A percentile compares a stretch with the other conserved stretches of the same genome.
phyloP scores from a whole-genome alignment of 2,888 invertebrate genomes.

The Limnephilus auricula region DNA sequence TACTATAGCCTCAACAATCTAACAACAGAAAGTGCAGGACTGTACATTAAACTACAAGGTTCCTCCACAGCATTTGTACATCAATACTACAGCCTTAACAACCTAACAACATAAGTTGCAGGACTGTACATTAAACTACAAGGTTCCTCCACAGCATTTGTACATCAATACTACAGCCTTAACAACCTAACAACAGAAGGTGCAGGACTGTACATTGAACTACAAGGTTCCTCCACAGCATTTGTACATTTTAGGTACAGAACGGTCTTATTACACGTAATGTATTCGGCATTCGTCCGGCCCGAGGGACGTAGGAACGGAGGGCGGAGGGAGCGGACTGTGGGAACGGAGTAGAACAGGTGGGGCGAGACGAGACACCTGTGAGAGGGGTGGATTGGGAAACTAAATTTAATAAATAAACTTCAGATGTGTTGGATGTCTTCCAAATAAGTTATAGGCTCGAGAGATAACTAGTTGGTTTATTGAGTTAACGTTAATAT shows the following conservation, averaged over 20 bases:
- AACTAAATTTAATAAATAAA: background rate
- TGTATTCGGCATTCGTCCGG: conserved; percentile 45
- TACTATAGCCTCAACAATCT: background rate
- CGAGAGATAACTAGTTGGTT: no score
- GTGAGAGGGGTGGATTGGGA: conserved; percentile 19
- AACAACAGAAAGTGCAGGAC: background rate
- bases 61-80: no score
- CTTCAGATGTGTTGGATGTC: no score
- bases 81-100: background rate
- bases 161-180: background rate
- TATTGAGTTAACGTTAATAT: no score
- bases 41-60: background rate
- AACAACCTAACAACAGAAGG: background rate
- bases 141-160: no score
- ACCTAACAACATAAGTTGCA: background rate
- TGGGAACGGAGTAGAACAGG: conserved; percentile 52
- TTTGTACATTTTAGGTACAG: background rate
- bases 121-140: background rate
- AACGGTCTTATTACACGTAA: conserved; percentile 1
- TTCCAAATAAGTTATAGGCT: no score
- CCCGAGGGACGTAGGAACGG: conserved; percentile 3
- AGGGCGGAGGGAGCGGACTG: conserved; percentile 13
- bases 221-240: background rate
- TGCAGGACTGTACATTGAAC: background rate
- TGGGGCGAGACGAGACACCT: conserved; percentile 50